These are phyloP conservation scores for Etheostoma cragini DNA, from an alignment of 2,113 vertebrate species.

Conservation along the genomic window DNA sequence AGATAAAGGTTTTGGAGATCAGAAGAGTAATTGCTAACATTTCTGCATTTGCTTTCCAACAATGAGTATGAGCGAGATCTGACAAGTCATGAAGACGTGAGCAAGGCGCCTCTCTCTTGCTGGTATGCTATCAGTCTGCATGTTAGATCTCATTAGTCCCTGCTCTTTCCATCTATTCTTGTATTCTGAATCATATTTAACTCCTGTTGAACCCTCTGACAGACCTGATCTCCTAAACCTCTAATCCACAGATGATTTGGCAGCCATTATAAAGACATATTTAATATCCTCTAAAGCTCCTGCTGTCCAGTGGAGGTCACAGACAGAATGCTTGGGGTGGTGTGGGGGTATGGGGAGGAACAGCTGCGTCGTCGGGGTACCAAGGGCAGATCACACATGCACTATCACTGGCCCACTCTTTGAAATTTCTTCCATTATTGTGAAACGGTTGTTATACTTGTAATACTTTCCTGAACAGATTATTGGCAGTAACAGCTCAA, in stretches of 20 bases:
- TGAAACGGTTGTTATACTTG: slow-evolving; percentile 29
- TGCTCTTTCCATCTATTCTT: slow-evolving; percentile 73
- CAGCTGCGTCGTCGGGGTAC: slow-evolving; percentile 72
- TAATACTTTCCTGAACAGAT: slow-evolving; percentile 40
- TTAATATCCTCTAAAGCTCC: slow-evolving; percentile 79
- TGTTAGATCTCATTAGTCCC: slow-evolving; percentile 64
- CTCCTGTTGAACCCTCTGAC: slow-evolving; percentile 65
- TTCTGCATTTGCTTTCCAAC: slow-evolving; percentile 12
- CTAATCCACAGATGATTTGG: slow-evolving; percentile 81
- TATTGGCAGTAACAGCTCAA: slow-evolving; percentile 16
- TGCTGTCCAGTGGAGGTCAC: slow-evolving; percentile 74
- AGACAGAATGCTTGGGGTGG: slow-evolving; percentile 74
- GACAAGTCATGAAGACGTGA: slow-evolving; percentile 26
- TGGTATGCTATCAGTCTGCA: slow-evolving; percentile 59
- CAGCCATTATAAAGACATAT: slow-evolving; percentile 81
- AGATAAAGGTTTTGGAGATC: slow-evolving; percentile 26
- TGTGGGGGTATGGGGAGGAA: slow-evolving; percentile 54
- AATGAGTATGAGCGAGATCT: slow-evolving; percentile 16
- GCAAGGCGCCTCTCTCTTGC: slow-evolving; percentile 28
- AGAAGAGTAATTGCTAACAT: not conserved
- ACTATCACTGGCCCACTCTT: slow-evolving; percentile 17
- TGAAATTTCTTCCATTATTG: slow-evolving; percentile 43
- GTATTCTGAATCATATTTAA: slow-evolving; percentile 71
- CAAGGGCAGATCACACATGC: slow-evolving; percentile 60
- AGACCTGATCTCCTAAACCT: slow-evolving; percentile 77